Conservation (phyloP, 1,140 invertebrate species). For the Nomia melanderi region DNA sequence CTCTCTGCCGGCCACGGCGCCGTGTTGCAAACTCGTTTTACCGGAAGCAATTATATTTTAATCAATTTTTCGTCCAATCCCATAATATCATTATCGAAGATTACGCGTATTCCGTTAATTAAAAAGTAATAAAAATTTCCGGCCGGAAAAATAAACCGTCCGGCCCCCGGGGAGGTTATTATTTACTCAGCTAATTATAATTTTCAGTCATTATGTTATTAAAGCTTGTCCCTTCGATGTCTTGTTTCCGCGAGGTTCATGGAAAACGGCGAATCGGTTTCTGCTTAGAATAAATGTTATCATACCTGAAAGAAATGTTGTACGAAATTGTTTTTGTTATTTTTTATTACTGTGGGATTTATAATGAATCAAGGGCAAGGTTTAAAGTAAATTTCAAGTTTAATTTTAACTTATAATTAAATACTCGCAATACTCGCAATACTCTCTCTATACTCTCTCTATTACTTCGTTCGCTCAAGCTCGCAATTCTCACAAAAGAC, state of each 20-base stretch:
- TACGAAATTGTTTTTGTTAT: no score
- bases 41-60: constrained; percentile 57
- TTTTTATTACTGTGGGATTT: no score
- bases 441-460: no score
- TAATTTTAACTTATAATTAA: no score
- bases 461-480: no score
- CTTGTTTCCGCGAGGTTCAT: not conserved
- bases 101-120: constrained; percentile 40
- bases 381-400: no score
- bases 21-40: constrained; percentile 22
- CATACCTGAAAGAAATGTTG: no score
- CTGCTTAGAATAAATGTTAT: not conserved
- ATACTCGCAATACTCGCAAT: no score
- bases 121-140: not conserved
- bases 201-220: not conserved
- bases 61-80: constrained; percentile 59
- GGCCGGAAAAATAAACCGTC: not conserved
- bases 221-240: not conserved
- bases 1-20: constrained; percentile 11
- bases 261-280: not conserved
- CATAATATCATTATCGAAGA: constrained; percentile 46
- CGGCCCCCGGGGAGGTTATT: not conserved
- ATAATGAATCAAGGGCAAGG: no score
- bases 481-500: no score
- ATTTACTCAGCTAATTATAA: not conserved